Percentiles rank a stretch among this genome's conserved stretches.
Conservation (phyloP, 2,113 vertebrate genomes). For the Mohoua ochrocephala region DNA sequence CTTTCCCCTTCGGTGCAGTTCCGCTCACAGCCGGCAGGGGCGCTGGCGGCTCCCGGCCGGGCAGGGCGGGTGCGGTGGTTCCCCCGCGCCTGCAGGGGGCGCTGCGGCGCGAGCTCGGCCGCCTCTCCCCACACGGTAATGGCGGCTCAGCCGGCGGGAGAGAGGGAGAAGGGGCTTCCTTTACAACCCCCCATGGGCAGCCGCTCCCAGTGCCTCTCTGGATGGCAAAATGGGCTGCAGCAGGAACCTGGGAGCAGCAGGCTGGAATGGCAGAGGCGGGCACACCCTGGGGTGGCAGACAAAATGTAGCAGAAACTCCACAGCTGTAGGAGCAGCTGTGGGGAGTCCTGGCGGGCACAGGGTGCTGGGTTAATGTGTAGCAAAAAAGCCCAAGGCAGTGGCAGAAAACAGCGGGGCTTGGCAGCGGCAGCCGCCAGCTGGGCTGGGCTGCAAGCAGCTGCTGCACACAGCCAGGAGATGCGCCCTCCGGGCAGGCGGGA, state of each 20-base stretch:
- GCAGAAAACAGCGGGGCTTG: not conserved
- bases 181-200: not conserved
- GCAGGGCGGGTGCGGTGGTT: not conserved
- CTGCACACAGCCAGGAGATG: not conserved
- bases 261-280: not conserved
- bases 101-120: not conserved
- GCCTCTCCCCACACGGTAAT: not conserved
- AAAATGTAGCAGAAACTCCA: not conserved
- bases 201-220: fast-evolving
- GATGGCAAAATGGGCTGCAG: not conserved
- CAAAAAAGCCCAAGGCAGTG: fast-evolving
- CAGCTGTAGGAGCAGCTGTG: not conserved
- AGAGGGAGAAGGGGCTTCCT: not conserved
- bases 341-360: fast-evolving
- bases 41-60: not conserved
- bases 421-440: not conserved
- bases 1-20: not conserved
- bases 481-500: fast-evolving
- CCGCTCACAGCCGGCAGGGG: not conserved
- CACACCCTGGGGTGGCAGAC: not conserved
- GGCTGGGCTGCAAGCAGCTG: not conserved
- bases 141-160: not conserved
- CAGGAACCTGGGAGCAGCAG: not conserved
- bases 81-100: too few relatives aligned
- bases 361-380: not conserved